Evolutionary conservation across 2,113 vertebrate species (phyloP).

Genomic region (Pelvicachromis taeniatus): DNA sequence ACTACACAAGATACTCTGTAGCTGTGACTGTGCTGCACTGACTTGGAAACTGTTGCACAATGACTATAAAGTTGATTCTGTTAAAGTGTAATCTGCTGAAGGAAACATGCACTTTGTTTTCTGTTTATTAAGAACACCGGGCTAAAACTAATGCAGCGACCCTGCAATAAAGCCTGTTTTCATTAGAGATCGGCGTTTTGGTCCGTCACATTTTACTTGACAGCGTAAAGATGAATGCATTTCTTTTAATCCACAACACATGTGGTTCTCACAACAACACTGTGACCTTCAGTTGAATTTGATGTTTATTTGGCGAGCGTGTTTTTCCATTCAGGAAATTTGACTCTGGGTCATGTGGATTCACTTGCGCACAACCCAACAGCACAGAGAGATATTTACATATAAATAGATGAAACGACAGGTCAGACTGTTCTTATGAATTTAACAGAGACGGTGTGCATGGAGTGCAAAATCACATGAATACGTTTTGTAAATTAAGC

Average conservation of each 20-base stretch:
- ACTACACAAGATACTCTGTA: not conserved
- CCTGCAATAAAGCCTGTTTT: not conserved
- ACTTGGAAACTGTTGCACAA: not conserved
- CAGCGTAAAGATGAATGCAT: not conserved
- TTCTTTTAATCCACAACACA: not conserved
- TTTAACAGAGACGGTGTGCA: not conserved
- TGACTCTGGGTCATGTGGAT: not conserved
- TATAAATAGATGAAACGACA: not conserved
- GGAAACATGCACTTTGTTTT: not conserved
- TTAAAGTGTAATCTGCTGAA: not conserved
- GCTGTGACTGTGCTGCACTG: not conserved
- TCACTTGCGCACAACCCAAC: not conserved
- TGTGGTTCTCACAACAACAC: not conserved
- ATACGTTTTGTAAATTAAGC: rapidly evolving
- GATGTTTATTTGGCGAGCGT: not conserved
- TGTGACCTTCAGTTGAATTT: not conserved
- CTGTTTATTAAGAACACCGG: not conserved
- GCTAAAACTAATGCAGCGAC: not conserved
- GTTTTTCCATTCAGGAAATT: not conserved
- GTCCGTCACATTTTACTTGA: not conserved
- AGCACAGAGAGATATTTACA: not conserved
- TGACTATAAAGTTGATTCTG: not conserved
- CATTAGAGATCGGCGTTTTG: not conserved
- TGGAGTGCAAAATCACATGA: not conserved
- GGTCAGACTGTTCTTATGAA: not conserved